Evolutionary conservation across 2,113 vertebrate species (phyloP).

Genomic region (Centropristis striata): DNA sequence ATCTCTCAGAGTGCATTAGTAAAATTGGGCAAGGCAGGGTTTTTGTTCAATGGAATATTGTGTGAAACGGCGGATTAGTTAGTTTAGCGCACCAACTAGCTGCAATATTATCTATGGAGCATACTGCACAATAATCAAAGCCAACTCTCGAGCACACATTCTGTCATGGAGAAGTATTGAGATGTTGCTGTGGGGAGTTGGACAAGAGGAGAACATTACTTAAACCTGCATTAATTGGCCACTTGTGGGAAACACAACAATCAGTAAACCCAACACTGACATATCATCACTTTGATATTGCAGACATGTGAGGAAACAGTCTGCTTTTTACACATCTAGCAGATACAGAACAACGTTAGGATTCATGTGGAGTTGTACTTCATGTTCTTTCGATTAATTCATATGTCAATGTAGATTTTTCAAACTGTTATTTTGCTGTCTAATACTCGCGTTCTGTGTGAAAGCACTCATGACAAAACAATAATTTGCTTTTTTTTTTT

Average conservation of each 20-base stretch:
- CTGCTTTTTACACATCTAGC: neutral
- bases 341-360: neutral
- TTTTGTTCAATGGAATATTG: conserved; percentile 28
- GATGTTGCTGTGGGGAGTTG: neutral
- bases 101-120: neutral
- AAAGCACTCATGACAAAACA: no score
- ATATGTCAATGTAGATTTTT: no score
- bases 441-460: no score
- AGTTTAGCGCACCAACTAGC: neutral
- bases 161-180: neutral
- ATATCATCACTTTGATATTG: neutral
- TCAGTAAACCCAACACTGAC: neutral
- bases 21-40: neutral
- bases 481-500: no score
- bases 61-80: conserved; percentile 9
- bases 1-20: conserved; percentile 4
- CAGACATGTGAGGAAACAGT: neutral
- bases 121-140: neutral
- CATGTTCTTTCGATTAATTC: neutral
- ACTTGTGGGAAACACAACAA: neutral
- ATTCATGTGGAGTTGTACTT: neutral
- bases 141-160: neutral
- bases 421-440: no score
- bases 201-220: neutral
- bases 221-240: neutral